These are phyloP conservation scores for Equus przewalskii DNA, from an alignment of 2,113 vertebrate species.

Conservation along the genomic window DNA sequence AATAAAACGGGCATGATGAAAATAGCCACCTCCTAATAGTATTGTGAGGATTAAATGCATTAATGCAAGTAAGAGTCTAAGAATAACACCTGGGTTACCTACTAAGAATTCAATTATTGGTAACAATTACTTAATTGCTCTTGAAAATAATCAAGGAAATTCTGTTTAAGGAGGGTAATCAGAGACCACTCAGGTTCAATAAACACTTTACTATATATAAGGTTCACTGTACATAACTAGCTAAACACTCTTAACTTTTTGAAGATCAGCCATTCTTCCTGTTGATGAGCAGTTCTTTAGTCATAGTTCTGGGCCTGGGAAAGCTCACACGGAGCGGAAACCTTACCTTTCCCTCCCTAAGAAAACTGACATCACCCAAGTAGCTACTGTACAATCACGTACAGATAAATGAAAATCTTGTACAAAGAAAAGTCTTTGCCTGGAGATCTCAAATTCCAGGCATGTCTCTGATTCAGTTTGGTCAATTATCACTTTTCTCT, in stretches of 20 bases:
- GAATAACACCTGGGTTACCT: background rate
- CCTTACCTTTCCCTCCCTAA: background rate
- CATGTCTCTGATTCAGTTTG: background rate
- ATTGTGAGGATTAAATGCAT: background rate
- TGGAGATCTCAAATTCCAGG: background rate
- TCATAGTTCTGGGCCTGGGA: slow-evolving; percentile 26
- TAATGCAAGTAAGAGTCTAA: background rate
- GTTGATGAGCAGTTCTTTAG: background rate
- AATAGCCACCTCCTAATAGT: background rate
- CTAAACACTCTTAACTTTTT: background rate
- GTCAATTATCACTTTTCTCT: slow-evolving; percentile 46
- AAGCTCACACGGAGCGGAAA: background rate
- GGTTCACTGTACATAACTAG: background rate
- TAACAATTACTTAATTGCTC: background rate
- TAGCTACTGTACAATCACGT: background rate
- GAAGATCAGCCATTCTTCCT: background rate
- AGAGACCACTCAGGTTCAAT: background rate
- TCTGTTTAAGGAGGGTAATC: background rate
- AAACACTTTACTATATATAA: background rate
- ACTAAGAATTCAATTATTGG: slow-evolving; percentile 2
- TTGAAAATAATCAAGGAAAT: slow-evolving; percentile 48
- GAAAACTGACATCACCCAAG: slow-evolving; percentile 11
- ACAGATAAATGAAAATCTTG: background rate
- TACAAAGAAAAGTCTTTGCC: background rate
- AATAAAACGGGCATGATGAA: slow-evolving; percentile 9